Base-by-base conservation (phyloP, 2,888 invertebrate genomes). In the Thyatira batis region DNA sequence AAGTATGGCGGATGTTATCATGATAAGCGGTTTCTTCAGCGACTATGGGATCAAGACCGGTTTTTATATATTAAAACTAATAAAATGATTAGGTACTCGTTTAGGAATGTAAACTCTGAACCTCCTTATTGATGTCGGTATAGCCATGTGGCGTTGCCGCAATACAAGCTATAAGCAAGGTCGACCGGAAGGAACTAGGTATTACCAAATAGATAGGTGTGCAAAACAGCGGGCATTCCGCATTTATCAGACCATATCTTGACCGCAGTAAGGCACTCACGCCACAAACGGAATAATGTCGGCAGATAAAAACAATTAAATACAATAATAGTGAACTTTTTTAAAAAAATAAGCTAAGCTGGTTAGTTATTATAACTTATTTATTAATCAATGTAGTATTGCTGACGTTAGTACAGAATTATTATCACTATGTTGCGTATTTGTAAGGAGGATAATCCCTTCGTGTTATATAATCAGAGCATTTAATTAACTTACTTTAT, bases 151-250 rank as follows among this genome's bases (percentile, higher is more conserved):
- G 57, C 53, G 52, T 60, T 67, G 67, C 65, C 68, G 74, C 71
- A 76, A 68, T 61, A 61, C 60, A 60, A 66, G 61, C 76, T 74
- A 76, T 80, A 76, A 71, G 72, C 84, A 87, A 90, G 88, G 87
- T 81, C 82, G 73, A 64, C 83, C 85, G 89, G 89, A 90, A 88
- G 85, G 78, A 86, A 85, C 78, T 69, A 69, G 75, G 74, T 84
- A 81, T 84, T 84, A 85, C 83, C 80, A 80, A 88, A 85, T 78
- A 84, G 83, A 85, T 84, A 83, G 84, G 80, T 80, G 74, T 69
- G 75, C 71, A 71, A 78, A 76, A 73, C 73, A 69, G 71, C 75
- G 66, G 73, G 71, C 75, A 74, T 63, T 61, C 73, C 76, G 67
- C 79, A 82, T 82, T 84, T 80, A 85, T 85, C 84, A 82, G 80